Evolutionary conservation across 2,113 vertebrate species (phyloP).

Genomic region (Columba janthina): DNA sequence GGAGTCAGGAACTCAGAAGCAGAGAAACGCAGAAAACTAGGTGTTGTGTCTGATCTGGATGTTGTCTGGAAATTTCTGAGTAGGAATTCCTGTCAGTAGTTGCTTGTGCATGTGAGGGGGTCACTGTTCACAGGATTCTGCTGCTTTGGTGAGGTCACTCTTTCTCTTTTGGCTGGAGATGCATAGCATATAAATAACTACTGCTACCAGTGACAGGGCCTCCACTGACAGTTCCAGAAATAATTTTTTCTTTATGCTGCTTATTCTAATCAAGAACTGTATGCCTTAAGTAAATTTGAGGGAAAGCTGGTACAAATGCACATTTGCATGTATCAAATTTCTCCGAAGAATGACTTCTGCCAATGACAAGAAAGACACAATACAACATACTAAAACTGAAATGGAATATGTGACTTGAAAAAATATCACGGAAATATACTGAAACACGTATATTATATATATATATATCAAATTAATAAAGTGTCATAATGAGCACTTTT

Average conservation of each 20-base stretch:
- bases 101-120: not conserved
- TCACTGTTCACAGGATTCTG: not conserved
- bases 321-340: not conserved
- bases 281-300: not conserved
- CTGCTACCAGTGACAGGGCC: not conserved
- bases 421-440: not conserved
- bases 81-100: not conserved
- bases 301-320: not conserved
- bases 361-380: not conserved
- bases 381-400: not conserved
- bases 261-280: not conserved
- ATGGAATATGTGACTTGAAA: not conserved
- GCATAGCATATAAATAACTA: not conserved
- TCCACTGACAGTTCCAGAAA: not conserved
- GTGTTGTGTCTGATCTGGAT: not conserved
- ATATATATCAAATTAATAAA: not conserved
- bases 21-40: not conserved
- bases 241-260: not conserved
- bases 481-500: not conserved
- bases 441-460: not conserved
- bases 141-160: not conserved
- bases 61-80: not conserved
- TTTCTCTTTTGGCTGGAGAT: not conserved
- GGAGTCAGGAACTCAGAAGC: not conserved
- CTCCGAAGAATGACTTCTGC: not conserved